Conservation (phyloP, 1,140 invertebrate species). For the Apis dorsata region DNA sequence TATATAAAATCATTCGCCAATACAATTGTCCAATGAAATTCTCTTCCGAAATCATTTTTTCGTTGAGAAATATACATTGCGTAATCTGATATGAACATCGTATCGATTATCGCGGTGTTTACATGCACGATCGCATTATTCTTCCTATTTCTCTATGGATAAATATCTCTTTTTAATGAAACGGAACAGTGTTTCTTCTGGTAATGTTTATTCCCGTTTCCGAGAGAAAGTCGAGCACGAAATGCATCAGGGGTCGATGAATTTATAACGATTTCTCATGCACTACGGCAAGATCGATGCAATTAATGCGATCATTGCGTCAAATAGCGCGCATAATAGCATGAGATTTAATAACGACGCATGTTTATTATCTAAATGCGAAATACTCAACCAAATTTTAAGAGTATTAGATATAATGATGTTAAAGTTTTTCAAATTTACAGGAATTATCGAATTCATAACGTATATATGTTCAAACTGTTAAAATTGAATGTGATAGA, state of each 20-base stretch:
- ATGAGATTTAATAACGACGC: background rate
- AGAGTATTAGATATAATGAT: background rate
- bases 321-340: background rate
- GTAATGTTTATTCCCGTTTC: background rate
- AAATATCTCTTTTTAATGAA: background rate
- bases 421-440: background rate
- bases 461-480: too few species aligned
- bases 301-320: background rate
- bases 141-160: background rate
- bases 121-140: background rate
- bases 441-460: too few species aligned
- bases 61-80: background rate
- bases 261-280: background rate
- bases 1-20: background rate
- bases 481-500: too few species aligned
- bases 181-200: background rate
- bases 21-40: background rate
- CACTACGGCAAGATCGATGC: background rate
- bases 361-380: background rate
- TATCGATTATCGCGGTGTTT: conserved; percentile 3
- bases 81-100: background rate
- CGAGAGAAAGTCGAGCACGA: background rate
- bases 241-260: background rate
- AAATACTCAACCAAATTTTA: background rate
- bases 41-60: background rate